Evolutionary conservation across 2,113 vertebrate species (phyloP).

Genomic region (Lasiurus cinereus): DNA sequence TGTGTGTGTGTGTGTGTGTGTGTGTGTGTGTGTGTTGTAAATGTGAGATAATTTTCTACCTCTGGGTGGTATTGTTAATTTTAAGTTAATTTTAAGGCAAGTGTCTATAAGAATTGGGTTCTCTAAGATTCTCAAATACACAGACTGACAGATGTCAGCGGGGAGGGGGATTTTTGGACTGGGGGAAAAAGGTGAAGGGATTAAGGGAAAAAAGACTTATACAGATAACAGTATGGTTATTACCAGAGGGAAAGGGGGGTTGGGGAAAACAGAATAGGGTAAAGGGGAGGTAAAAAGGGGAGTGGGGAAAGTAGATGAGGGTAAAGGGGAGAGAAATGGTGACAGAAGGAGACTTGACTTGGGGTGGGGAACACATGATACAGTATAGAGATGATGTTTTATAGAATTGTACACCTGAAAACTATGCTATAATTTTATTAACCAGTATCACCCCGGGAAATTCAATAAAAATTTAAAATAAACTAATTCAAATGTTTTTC

Average conservation of each 20-base stretch:
- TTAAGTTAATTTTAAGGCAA: not conserved
- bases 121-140: not conserved
- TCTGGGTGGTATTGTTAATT: not conserved
- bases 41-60: not conserved
- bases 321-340: not conserved
- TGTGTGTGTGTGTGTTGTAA: not conserved
- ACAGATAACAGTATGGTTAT: not conserved
- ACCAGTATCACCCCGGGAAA: not conserved
- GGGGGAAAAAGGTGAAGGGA: not conserved
- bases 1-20: not conserved
- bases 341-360: not conserved
- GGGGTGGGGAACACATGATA: not conserved
- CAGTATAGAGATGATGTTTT: not conserved
- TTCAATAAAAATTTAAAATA: not conserved
- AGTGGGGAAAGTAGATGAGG: not conserved
- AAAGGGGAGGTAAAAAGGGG: not conserved
- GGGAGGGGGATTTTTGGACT: not conserved
- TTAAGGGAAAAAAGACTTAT: not conserved
- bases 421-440: not conserved
- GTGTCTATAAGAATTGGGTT: not conserved
- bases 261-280: too few relatives aligned
- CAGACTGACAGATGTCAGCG: not conserved
- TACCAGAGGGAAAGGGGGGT: not conserved
- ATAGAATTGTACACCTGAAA: not conserved
- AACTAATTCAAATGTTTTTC: not conserved